Evolutionary conservation across 2,797 vertebrate species (phyloP).

Genomic region (Betta splendens): DNA sequence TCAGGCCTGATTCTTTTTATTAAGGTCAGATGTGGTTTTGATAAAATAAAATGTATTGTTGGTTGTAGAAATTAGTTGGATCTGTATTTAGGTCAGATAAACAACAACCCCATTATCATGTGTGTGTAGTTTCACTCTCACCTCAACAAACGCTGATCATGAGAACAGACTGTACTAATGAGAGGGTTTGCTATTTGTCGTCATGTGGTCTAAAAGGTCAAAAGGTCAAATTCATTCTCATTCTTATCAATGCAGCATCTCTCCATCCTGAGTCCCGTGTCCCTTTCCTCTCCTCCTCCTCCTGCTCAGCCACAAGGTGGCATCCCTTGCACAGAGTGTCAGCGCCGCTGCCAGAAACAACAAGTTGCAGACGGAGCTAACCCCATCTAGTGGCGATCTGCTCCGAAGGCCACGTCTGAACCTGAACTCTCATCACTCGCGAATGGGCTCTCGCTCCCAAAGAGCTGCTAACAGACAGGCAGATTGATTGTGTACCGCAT

Average conservation of each 20-base stretch:
- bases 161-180: too few species aligned
- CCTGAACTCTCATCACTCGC: constrained; percentile 14
- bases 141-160: too few species aligned
- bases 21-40: neutral
- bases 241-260: too few species aligned
- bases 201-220: too few species aligned
- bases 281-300: too few species aligned
- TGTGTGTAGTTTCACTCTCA: too few species aligned
- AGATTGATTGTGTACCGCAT: constrained; percentile 38
- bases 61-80: too few species aligned
- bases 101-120: neutral
- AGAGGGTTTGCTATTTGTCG: too few species aligned
- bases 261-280: too few species aligned
- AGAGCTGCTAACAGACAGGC: constrained; percentile 49
- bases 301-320: constrained; percentile 70
- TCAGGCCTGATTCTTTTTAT: neutral
- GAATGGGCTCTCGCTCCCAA: constrained; percentile 23
- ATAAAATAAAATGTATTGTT: neutral
- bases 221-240: too few species aligned
- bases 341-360: constrained; percentile 1
- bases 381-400: constrained; percentile 66
- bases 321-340: constrained; percentile 29
- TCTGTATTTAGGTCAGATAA: neutral
- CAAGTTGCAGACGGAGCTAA: constrained; percentile 23
- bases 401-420: neutral